A percentile compares a stretch with the other conserved stretches of the same genome.
These are phyloP conservation scores for Vespertilio murinus DNA, from an alignment of 2,797 vertebrate species.

Conservation along the genomic window DNA sequence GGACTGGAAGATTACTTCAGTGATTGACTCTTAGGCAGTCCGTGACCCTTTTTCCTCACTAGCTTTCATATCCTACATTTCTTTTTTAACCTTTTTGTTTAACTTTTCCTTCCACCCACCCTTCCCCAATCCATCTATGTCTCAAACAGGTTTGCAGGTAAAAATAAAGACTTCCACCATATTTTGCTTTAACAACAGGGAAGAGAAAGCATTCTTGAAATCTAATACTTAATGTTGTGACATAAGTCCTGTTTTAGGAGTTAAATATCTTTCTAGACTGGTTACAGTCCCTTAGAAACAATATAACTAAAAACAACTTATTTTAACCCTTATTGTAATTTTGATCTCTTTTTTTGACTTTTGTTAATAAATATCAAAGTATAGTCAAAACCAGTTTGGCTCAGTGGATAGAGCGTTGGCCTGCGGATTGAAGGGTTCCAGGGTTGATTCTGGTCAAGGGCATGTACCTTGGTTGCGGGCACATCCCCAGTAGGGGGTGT, in stretches of 20 bases:
- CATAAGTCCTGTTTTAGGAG: neutral
- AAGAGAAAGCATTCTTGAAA: neutral
- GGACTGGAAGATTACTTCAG: constrained; percentile 91
- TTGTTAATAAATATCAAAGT: constrained; percentile 76
- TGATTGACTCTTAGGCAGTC: constrained; percentile 69
- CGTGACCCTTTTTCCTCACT: neutral
- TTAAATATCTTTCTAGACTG: neutral
- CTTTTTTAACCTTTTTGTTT: neutral
- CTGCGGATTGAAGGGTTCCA: too few relatives aligned
- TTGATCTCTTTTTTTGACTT: constrained; percentile 12
- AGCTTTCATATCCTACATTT: neutral
- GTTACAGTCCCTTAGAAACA: neutral
- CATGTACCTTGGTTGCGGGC: too few relatives aligned
- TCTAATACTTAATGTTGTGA: neutral
- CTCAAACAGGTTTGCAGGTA: neutral
- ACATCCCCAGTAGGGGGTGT: too few relatives aligned
- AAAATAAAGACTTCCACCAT: neutral
- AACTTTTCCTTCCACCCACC: neutral
- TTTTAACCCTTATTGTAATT: constrained; percentile 3
- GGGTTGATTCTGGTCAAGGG: too few relatives aligned
- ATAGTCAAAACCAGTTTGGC: too few relatives aligned
- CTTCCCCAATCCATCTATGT: neutral
- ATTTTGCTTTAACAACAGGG: constrained; percentile 1
- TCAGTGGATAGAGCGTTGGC: too few relatives aligned
- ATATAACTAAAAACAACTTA: neutral